Percentiles rank a stretch among this genome's conserved stretches.
These are phyloP conservation scores for Holothuria scabra DNA, from an alignment of 53 echinoderm and acorn worm genomes.

Conservation along the genomic window DNA sequence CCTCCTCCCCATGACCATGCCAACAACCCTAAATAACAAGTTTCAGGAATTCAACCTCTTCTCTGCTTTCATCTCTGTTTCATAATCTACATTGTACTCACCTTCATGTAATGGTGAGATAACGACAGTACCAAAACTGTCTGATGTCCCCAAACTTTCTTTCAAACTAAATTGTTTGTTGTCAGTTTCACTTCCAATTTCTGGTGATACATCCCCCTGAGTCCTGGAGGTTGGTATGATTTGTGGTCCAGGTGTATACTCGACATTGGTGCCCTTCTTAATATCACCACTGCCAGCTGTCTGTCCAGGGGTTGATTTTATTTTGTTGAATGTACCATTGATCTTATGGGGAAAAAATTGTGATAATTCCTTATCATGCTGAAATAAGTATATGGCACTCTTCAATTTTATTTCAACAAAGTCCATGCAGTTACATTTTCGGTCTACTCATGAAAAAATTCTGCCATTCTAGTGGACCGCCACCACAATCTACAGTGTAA, in stretches of 20 bases:
- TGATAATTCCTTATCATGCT: too few relatives aligned
- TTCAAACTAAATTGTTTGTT: not conserved
- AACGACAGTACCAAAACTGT: slow-evolving; percentile 71
- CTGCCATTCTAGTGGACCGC: too few relatives aligned
- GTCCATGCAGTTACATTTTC: too few relatives aligned
- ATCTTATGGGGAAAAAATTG: too few relatives aligned
- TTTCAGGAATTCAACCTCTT: too few relatives aligned
- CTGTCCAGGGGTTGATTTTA: slow-evolving; percentile 6
- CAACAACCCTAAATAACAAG: too few relatives aligned
- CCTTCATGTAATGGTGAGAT: slow-evolving; percentile 92
- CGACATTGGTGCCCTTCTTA: slow-evolving; percentile 6
- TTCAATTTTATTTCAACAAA: too few relatives aligned
- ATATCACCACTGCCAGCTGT: slow-evolving; percentile 3
- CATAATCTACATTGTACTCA: slow-evolving; percentile 12
- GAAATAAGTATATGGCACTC: too few relatives aligned
- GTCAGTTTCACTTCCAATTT: slow-evolving; percentile 8
- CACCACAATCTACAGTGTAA: too few relatives aligned
- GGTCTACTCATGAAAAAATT: too few relatives aligned
- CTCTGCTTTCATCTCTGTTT: too few relatives aligned
- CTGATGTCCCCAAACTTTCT: not conserved
- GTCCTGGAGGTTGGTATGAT: not conserved
- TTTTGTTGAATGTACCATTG: slow-evolving; percentile 2
- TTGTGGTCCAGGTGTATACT: not conserved
- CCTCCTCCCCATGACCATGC: too few relatives aligned
- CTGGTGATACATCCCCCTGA: not conserved